Base-by-base conservation (phyloP, 2,113 vertebrate genomes). In the Ceratotherium simum region DNA sequence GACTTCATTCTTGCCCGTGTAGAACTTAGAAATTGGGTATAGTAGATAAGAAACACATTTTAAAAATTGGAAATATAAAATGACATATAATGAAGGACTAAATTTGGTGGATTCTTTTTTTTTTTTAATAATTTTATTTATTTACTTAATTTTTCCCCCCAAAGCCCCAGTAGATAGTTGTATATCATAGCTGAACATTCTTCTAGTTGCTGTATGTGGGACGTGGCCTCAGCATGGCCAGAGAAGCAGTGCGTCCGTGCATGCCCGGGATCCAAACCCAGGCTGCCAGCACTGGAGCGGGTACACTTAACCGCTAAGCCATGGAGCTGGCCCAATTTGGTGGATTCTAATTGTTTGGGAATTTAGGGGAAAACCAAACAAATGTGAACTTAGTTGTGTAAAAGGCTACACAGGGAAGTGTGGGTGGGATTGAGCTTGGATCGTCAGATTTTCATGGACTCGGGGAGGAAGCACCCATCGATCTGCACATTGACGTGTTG, bases 11-110 rank as follows among this genome's bases (percentile, higher is more conserved):
- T 81, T 72, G 2, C 7, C 3, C 27, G 8, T 36, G 0, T 21
- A 12, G 54, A 78, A 78, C 23, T 92, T 72, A 78, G 23, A 88
- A 82, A 86, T 89, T 5, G 81, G 33, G 23, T 29, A n/a, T 13
- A 56, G 8, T 79, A 67, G 14, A 6, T 11, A 67, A 54, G n/a
- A 80, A 10, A 46, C 11, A 58, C 6, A 31, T 76, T 92, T 80
- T 6, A 23, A 80, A 85, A 78, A 17, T 36, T 70, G 31, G 36
- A 90, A 76, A 72, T 95, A n/a, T 36, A 54, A 88, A 96, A 14
- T 13, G 13, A 7, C n/a, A 64, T 70, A 7, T 73, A 54, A 79
- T 79, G 79, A 91, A 90, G 46, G 27, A 67, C 3, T 73, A 79
- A 23, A 51, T 62, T 73, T 58, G 60, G 6, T 72, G 8, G 36